phyloP scores from a whole-genome alignment of 2,113 vertebrate species.

The Diglossa brunneiventris region DNA sequence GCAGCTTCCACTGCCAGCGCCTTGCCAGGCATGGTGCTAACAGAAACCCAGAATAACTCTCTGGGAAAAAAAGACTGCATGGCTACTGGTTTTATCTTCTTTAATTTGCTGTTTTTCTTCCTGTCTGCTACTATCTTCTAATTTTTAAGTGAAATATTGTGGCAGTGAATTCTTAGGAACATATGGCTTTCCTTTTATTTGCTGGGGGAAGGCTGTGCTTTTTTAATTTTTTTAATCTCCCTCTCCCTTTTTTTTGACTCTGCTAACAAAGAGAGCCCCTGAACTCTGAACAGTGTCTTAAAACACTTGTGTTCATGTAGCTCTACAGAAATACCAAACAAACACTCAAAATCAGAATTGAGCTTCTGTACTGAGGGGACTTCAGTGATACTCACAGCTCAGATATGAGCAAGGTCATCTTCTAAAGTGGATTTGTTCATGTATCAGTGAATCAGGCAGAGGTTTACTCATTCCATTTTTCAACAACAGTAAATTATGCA shows the following conservation, averaged over 20 bases:
- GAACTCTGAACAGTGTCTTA: background rate
- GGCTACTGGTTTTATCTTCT: background rate
- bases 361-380: background rate
- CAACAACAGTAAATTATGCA: background rate
- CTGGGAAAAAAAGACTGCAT: background rate
- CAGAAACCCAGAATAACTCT: background rate
- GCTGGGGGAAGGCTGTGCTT: accelerated
- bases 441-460: background rate
- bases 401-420: background rate
- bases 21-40: accelerated
- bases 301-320: background rate
- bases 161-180: background rate
- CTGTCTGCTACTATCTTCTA: background rate
- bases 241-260: background rate
- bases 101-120: background rate
- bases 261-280: background rate
- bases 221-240: background rate
- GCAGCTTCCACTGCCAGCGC: accelerated
- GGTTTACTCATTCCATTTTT: background rate
- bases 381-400: background rate
- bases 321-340: accelerated
- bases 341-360: background rate
- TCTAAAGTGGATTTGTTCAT: background rate
- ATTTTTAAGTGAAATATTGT: background rate
- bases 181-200: background rate